Evolutionary conservation across 2,113 vertebrate genomes (phyloP), one percentile per base, ranked within the genome.

Genomic region (Oplegnathus fasciatus): DNA sequence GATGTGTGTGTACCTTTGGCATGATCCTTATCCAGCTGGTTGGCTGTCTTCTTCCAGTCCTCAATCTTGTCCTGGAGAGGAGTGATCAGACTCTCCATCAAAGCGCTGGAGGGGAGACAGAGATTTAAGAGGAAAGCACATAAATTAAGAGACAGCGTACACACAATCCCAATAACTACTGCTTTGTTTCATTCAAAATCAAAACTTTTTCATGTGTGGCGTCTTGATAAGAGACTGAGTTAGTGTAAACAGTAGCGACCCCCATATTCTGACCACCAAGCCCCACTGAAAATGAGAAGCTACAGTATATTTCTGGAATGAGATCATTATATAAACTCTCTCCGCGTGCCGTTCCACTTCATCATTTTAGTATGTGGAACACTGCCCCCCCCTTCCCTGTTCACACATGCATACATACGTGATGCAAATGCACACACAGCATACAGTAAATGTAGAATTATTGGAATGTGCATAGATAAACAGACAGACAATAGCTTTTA

Each of bases 31-130:
- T 99, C 98, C 86, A 99, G 94, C 90, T 99, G 98, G 91, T 97
- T 98, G 88, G 97, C 97, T 0, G 97, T 97, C 93, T 98, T 99
- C 94, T 99, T 99, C 98, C 98, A 99, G 94, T 99, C 98, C 90
- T 99, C 98, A 15, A 99, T 98, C 91, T 98, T 96, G 92, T 99
- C 98, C 94, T 99, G 98, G 84, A 99, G 95, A 10, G 98, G 98
- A 82, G 95, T 98, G 89, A 99, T 98, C 88, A 99, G 96, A 89
- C 98, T 98, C 93, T 99, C 98, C 97, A 99, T 96, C 93, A 99
- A 93, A 58, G 98, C 97, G 0, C 98, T 99, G 94, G 22, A 46
- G 75, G 15, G 70, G 58, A 83, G 46, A 73, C 32, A 65, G 61
- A 77, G 46, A 83, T 69, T 34, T 26, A 68, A 58, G 17, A 78